A percentile compares a stretch with the other conserved stretches of the same genome.
phyloP scores from a whole-genome alignment of 2,113 vertebrate species.

The Zootoca vivipara region DNA sequence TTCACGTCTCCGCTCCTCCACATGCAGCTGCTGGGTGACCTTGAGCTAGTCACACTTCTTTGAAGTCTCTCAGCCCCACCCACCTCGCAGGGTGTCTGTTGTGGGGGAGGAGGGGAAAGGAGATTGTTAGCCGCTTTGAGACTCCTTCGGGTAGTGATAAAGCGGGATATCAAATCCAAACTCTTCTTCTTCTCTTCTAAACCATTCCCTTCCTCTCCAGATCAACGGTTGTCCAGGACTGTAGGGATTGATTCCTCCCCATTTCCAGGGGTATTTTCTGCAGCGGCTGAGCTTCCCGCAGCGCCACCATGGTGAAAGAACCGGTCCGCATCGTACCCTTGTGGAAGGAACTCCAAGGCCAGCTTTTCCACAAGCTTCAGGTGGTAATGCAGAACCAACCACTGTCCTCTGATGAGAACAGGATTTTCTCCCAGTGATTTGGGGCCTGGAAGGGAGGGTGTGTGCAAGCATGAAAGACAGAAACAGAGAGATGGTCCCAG shows the following conservation, averaged over 20 bases:
- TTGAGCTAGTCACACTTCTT: too few relatives aligned
- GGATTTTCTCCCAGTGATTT: neutral
- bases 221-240: neutral
- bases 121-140: too few relatives aligned
- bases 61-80: too few relatives aligned
- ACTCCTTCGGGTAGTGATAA: too few relatives aligned
- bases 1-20: too few relatives aligned
- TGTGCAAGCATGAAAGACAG: neutral
- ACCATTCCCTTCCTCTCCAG: neutral
- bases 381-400: neutral
- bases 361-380: neutral
- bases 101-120: too few relatives aligned
- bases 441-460: neutral
- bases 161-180: too few relatives aligned
- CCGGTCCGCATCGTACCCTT: neutral
- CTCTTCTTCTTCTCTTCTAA: too few relatives aligned
- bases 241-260: too few relatives aligned
- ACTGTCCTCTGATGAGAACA: accelerated
- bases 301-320: neutral
- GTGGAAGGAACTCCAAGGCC: slow-evolving; percentile 10
- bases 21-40: too few relatives aligned
- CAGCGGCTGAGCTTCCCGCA: neutral
- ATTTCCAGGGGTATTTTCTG: neutral
- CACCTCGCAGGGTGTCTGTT: too few relatives aligned
- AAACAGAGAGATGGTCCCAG: neutral